Evolutionary conservation across 2,113 vertebrate species (phyloP), one percentile per base, ranked within the genome.

Genomic region (Rhombomys opimus): DNA sequence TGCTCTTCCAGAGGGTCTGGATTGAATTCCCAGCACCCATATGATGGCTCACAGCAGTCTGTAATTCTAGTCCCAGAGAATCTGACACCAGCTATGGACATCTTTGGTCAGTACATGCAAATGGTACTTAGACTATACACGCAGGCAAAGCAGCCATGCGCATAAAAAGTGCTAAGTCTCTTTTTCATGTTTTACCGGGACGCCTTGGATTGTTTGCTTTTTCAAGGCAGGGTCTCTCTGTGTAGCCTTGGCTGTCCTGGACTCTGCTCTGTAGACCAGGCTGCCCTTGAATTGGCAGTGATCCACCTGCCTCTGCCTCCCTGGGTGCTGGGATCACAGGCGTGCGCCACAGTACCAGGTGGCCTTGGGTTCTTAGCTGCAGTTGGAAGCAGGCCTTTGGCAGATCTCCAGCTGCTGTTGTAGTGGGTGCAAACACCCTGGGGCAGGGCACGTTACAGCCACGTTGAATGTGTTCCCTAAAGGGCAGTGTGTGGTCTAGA

Each of bases 351-450:
- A 32, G n/a, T 20, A 35, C 70, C 46, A 4, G 46, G 46, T 46
- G 73, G 65, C n/a, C 81, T 35, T 92, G 72, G 61, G 52, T 32
- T 95, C 38, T 4, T 22, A 84, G 91, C 96, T 96, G 82, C 0
- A 7, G 63, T 86, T 38, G 61, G 82, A 63, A 65, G n/a, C 87
- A 92, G 52, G 27, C 84, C 41, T 41, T 41, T 46, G 67, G 38
- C 93, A 72, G 65, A 14, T 96, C 59, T 92, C 92, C 7, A 96
- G 72, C 35, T 23, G 52, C 7, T 12, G 52, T 11, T 87, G 0
- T 80, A 75, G 63, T 67, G 80, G 86, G 89, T 90, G 41, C 41
- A 80, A 63, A 65, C 13, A 52, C 3, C 1, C 80, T 52, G 76
- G 14, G 14, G 87, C 46, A 94, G 54, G 86, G 67, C 76, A 11